Base-by-base conservation (phyloP, 2,888 invertebrate species). In the Neoaliturus tenellus region DNA sequence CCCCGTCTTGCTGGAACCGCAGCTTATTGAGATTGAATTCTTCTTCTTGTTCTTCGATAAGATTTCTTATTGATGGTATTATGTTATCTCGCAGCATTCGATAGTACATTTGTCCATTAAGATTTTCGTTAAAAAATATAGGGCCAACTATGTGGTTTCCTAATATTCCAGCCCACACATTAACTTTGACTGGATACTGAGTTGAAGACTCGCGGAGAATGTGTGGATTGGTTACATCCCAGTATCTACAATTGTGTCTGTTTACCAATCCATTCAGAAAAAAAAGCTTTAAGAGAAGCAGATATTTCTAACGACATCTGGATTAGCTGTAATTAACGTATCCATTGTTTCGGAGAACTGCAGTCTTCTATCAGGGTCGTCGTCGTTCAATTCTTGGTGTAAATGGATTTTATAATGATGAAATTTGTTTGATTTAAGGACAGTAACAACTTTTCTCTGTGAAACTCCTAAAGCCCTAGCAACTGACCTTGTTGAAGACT, bases 161-260 rank as follows among this genome's bases (percentile, higher is more conserved):
- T 14, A 71, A 39, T 71, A 39, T 71, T 39, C 39, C 71, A n/a
- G 71, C 35, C 71, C 71, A 71, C 14, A 71, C 71, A 39, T 71
- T 41, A 17, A 35, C 39, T 71, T 71, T 71, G 20, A 20, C 5
- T 1, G 51, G 51, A 51, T 23, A 51, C 10, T 51, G 51, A 10
- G 51, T 51, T 20, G 2, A 2, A 23, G 51, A 51, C 23, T 71
- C 71, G 0, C 71, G 71, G 1, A 71, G 1, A 14, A 71, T 35
- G n/a, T 71, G 71, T 6, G 71, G 71, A 39, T 39, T 71, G 71
- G 4, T 23, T 71, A n/a, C n/a, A n/a, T 71, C 39, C 71, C 71
- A 71, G 17, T 71, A 71, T 39, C 71, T 71, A 71, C 35, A 71
- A 17, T 39, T 71, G 39, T 71, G 71, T 39, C 39, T 39, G 17